Percentiles rank a stretch among this genome's conserved stretches.
phyloP scores from a whole-genome alignment of 2,113 vertebrate genomes.

The Zeus faber region DNA sequence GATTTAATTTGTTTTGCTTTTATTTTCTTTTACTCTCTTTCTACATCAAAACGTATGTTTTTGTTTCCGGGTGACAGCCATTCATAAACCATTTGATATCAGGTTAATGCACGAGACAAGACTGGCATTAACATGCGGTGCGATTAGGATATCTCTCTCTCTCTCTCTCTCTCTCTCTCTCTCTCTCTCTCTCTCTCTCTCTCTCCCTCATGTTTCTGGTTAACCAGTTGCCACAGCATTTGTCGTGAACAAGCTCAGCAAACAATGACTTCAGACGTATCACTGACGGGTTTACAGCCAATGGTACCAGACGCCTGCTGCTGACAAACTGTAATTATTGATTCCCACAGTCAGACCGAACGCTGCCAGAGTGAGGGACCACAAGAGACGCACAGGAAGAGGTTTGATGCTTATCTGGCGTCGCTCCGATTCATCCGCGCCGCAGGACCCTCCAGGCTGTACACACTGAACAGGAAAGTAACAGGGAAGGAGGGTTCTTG shows the following conservation, averaged over 20 bases:
- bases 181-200: not conserved
- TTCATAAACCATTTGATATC: too few species aligned
- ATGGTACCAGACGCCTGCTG: conserved; percentile 17
- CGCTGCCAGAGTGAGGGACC: conserved; percentile 7
- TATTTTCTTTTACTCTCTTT: not conserved
- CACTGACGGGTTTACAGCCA: not conserved
- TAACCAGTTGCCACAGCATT: conserved; percentile 32
- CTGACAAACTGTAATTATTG: conserved; percentile 13
- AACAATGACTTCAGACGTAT: conserved; percentile 24
- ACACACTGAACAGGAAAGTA: too few species aligned
- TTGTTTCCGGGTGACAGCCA: too few species aligned
- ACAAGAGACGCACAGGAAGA: conserved; percentile 4
- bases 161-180: conserved; percentile 1
- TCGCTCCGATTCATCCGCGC: too few species aligned
- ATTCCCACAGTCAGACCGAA: conserved; percentile 24
- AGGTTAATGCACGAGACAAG: not conserved
- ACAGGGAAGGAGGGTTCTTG: too few species aligned
- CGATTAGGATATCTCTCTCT: conserved; percentile 6
- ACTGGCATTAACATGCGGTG: not conserved
- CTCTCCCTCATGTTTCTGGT: conserved; percentile 22
- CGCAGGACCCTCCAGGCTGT: too few species aligned
- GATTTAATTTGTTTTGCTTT: not conserved
- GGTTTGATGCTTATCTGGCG: conserved; percentile 29
- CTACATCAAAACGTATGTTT: not conserved
- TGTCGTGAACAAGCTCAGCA: conserved; percentile 4